phyloP scores from a whole-genome alignment of 1,140 invertebrate species.

The Triops cancriformis region DNA sequence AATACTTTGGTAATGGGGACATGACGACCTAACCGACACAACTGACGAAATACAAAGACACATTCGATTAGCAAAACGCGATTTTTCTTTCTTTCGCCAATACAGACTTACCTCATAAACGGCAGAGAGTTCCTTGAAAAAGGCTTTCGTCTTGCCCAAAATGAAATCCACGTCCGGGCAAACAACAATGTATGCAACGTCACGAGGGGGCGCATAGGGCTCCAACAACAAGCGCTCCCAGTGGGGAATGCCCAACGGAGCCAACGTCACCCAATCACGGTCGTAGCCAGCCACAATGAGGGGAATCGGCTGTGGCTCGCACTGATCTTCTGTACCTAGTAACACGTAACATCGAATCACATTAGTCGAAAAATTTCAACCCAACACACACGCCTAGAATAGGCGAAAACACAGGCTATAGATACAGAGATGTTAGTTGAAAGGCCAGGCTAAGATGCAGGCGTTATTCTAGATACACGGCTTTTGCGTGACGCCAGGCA shows the following conservation, averaged over 20 bases:
- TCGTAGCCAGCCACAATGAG: slow-evolving; percentile 87
- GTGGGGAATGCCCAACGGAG: slow-evolving; percentile 83
- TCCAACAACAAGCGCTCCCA: slow-evolving; percentile 92
- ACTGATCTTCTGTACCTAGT: slow-evolving; percentile 74
- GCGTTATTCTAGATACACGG: no score
- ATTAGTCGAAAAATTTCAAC: not conserved
- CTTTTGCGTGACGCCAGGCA: no score
- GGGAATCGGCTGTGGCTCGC: slow-evolving; percentile 93
- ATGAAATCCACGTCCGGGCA: slow-evolving; percentile 85
- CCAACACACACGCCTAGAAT: slow-evolving; percentile 23
- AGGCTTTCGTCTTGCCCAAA: slow-evolving; percentile 63
- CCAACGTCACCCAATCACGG: slow-evolving; percentile 86
- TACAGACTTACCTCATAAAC: slow-evolving; percentile 68
- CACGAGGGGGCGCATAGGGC: slow-evolving; percentile 83
- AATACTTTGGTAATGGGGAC: slow-evolving; percentile 72
- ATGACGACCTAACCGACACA: slow-evolving; percentile 81
- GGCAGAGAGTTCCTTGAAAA: slow-evolving; percentile 86
- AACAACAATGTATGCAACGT: slow-evolving; percentile 89
- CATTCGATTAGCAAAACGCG: not conserved
- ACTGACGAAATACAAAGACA: slow-evolving; percentile 37
- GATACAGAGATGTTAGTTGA: no score
- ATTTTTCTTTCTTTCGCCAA: not conserved
- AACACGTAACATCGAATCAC: not conserved
- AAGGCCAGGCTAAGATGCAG: no score
- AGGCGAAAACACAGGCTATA: no score